phyloP scores from a whole-genome alignment of 1,140 invertebrate genomes.

The Zaprionus lachaisei region DNA sequence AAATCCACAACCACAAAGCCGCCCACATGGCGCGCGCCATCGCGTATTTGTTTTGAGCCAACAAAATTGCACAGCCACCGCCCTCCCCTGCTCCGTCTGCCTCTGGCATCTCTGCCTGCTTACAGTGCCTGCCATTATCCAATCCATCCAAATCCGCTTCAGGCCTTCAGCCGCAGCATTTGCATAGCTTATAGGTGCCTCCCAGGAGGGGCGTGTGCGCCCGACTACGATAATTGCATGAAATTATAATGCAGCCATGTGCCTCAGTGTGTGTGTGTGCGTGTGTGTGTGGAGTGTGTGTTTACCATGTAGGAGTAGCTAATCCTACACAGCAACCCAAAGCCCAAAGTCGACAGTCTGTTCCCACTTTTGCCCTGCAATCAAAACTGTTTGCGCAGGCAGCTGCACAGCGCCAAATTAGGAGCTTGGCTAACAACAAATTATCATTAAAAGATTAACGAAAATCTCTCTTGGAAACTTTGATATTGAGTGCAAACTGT shows the following conservation, averaged over 20 bases:
- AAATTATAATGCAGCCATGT: slow-evolving; percentile 78
- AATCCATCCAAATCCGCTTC: slow-evolving; percentile 27
- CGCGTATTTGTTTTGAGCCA: slow-evolving; percentile 72
- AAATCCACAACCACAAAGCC: slow-evolving; percentile 53
- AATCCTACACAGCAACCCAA: slow-evolving; percentile 53
- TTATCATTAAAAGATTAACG: slow-evolving; percentile 5
- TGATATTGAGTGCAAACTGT: not conserved
- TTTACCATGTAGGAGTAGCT: slow-evolving; percentile 46
- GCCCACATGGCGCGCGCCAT: slow-evolving; percentile 33
- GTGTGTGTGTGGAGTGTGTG: not conserved
- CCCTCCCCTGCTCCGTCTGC: not conserved
- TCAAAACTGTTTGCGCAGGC: slow-evolving; percentile 10
- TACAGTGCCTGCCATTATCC: slow-evolving; percentile 35
- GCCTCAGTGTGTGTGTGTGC: slow-evolving; percentile 9
- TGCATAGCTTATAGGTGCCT: slow-evolving; percentile 47
- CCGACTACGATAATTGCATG: slow-evolving; percentile 78
- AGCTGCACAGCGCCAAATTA: not conserved
- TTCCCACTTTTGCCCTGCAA: not conserved
- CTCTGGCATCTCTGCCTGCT: not conserved
- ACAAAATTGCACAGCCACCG: slow-evolving; percentile 54
- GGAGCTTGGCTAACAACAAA: not conserved
- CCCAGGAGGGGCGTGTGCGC: slow-evolving; percentile 3
- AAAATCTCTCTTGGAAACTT: not conserved
- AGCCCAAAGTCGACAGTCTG: slow-evolving; percentile 10
- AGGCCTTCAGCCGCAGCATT: slow-evolving; percentile 38